These are phyloP conservation scores for Hydrophis major DNA, from an alignment of 2,797 vertebrate genomes.

Conservation along the genomic window DNA sequence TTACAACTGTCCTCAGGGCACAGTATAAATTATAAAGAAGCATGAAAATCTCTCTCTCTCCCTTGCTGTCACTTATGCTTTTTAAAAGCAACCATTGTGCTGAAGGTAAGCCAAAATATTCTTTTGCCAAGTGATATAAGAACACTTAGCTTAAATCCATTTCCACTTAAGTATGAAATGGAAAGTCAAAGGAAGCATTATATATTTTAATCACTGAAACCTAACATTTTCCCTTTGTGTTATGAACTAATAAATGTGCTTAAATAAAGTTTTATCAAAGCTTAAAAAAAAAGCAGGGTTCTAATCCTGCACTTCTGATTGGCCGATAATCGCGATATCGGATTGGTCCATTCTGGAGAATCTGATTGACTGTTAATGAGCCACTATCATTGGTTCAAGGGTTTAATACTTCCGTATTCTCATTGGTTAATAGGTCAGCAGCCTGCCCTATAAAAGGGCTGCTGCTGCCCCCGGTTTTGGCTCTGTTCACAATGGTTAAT, in stretches of 20 bases:
- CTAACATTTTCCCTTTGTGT: background rate
- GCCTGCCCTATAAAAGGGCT: too few relatives aligned
- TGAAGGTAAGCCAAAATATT: constrained; percentile 58
- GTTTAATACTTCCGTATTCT: too few relatives aligned
- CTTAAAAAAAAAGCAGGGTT: too few relatives aligned
- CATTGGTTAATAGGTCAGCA: too few relatives aligned
- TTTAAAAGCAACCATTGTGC: constrained; percentile 33
- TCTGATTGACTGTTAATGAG: too few relatives aligned
- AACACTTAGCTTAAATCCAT: background rate
- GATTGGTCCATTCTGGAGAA: too few relatives aligned
- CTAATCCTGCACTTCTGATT: too few relatives aligned
- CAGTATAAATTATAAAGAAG: constrained; percentile 62
- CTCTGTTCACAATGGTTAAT: too few relatives aligned
- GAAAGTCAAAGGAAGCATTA: background rate
- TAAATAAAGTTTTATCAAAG: too few relatives aligned
- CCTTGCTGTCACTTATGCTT: constrained; percentile 1
- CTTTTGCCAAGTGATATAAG: constrained; percentile 51
- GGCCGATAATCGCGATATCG: too few relatives aligned
- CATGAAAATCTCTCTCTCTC: constrained; percentile 27
- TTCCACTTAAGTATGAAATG: background rate
- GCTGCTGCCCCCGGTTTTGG: too few relatives aligned
- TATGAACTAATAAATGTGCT: background rate
- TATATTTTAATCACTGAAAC: constrained; percentile 42
- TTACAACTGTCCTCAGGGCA: constrained; percentile 43
- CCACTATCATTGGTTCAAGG: too few relatives aligned